Evolutionary conservation across 2,113 vertebrate genomes (phyloP).

Genomic region (Burhinus oedicnemus): DNA sequence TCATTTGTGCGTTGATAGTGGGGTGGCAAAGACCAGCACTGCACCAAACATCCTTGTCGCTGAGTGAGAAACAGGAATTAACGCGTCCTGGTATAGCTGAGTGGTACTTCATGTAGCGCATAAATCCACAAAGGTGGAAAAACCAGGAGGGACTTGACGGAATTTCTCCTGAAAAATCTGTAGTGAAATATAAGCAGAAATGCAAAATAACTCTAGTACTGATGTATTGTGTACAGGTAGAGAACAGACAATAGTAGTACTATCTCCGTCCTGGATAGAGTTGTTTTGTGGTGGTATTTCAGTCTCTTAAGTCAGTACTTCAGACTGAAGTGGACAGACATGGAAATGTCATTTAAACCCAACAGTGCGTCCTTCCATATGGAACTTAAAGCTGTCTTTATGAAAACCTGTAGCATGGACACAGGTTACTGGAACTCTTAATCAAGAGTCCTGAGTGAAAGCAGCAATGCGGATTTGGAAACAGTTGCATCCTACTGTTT

Average conservation of each 20-base stretch:
- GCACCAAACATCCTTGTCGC: not conserved
- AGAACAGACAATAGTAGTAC: not conserved
- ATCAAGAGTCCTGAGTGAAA: not conserved
- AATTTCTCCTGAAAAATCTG: not conserved
- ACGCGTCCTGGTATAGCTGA: not conserved
- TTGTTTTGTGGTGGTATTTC: not conserved
- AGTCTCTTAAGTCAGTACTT: not conserved
- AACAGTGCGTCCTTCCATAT: not conserved
- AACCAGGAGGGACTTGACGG: not conserved
- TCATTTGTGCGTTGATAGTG: no score
- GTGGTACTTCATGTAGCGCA: fast-evolving
- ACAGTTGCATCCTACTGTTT: not conserved
- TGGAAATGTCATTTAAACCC: not conserved
- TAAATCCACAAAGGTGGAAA: not conserved
- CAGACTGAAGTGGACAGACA: fast-evolving
- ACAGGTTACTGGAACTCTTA: not conserved
- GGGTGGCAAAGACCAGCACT: not conserved
- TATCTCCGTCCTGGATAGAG: not conserved
- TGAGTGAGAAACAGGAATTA: not conserved
- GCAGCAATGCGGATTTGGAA: not conserved
- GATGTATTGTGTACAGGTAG: not conserved
- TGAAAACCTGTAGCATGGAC: not conserved
- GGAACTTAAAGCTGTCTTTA: not conserved
- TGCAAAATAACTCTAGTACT: not conserved
- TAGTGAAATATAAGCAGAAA: not conserved